Conservation (phyloP, 2,888 invertebrate species). For the Meandrusa payeni region DNA sequence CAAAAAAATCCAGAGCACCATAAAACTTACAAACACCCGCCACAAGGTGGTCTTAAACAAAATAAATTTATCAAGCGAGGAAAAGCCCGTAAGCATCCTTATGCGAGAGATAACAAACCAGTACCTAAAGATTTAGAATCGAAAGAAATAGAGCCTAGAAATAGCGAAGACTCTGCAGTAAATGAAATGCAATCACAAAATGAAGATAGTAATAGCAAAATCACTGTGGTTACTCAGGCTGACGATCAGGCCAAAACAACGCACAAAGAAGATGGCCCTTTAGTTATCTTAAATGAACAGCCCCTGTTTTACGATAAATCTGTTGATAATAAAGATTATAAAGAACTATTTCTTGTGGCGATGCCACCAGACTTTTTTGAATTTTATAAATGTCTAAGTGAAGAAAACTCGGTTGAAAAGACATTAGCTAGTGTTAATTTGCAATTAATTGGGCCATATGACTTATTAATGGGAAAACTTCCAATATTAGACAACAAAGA, state of each 20-base stretch:
- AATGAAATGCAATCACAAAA: neutral
- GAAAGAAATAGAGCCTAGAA: neutral
- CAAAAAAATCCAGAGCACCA: conserved; percentile 89
- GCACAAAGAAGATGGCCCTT: conserved; percentile 8
- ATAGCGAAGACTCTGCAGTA: neutral
- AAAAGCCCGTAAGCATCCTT: conserved; percentile 8
- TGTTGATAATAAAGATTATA: conserved; percentile 80
- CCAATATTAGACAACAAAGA: conserved; percentile 77
- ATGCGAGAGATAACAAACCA: conserved; percentile 7
- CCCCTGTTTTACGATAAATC: conserved; percentile 63
- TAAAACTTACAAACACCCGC: conserved; percentile 88
- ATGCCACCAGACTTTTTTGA: conserved; percentile 95
- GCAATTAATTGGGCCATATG: conserved; percentile 92
- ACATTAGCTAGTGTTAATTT: conserved; percentile 85
- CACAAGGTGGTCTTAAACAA: conserved; percentile 48
- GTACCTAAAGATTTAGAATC: conserved; percentile 16
- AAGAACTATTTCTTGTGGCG: conserved; percentile 88
- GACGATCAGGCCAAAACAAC: conserved; percentile 4
- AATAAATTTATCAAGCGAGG: conserved; percentile 39
- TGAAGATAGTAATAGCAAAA: neutral
- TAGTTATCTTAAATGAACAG: conserved; percentile 41
- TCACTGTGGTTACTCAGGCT: neutral
- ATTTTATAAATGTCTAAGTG: conserved; percentile 89
- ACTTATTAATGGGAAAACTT: conserved; percentile 86
- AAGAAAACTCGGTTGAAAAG: conserved; percentile 74